Conservation (phyloP, 2,113 vertebrate genomes). For the Cheirogaleus medius region DNA sequence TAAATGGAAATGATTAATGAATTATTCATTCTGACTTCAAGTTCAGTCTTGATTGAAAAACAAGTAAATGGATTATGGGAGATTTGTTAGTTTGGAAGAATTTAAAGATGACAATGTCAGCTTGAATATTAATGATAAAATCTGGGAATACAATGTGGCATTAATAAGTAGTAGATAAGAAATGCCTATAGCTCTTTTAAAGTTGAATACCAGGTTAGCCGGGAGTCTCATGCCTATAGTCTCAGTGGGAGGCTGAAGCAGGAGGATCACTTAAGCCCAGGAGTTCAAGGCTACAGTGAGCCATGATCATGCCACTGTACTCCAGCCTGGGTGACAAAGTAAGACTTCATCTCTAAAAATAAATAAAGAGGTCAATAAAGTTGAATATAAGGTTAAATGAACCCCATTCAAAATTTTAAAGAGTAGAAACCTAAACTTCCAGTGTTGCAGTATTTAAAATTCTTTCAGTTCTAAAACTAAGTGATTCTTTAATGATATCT, state of each 20-base stretch:
- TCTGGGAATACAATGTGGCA: neutral
- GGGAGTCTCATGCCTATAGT: too few relatives aligned
- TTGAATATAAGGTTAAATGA: conserved; percentile 35
- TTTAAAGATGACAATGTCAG: conserved; percentile 2
- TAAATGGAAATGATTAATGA: conserved; percentile 7
- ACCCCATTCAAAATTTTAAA: neutral
- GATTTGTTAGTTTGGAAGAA: conserved; percentile 31
- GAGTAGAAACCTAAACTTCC: neutral
- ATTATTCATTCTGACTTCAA: conserved; percentile 27
- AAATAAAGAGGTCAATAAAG: neutral
- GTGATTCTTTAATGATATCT: neutral
- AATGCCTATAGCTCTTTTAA: neutral
- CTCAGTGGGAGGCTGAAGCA: too few relatives aligned
- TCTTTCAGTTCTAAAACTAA: neutral
- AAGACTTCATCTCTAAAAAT: too few relatives aligned
- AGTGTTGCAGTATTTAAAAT: neutral
- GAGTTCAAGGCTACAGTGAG: too few relatives aligned
- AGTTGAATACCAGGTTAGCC: conserved; percentile 6
- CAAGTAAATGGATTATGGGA: neutral
- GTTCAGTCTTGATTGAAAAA: conserved; percentile 54
- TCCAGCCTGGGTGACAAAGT: too few relatives aligned
- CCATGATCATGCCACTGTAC: too few relatives aligned
- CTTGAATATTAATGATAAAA: conserved; percentile 46
- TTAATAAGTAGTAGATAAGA: conserved; percentile 3
- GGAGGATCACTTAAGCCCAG: too few relatives aligned